Evolutionary conservation across 1,140 invertebrate genomes (phyloP), one percentile per base, ranked within the genome.

Genomic region (Dendrolimus kikuchii): DNA sequence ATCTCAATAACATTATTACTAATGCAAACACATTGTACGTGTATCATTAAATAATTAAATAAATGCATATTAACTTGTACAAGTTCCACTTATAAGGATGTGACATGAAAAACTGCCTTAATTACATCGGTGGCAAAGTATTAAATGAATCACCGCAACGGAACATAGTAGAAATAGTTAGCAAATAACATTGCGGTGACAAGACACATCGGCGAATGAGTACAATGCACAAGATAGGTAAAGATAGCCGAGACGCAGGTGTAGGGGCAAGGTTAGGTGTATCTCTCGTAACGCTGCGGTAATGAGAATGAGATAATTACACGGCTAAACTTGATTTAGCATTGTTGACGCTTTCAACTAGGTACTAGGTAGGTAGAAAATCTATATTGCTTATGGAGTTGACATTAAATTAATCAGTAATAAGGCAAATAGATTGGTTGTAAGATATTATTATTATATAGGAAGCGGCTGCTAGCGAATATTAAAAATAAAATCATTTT

Each of bases 251-350:
- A 47, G 40, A 50, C 10, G 55, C 58, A 63, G 55, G 62, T 64
- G 58, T 64, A 42, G 53, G 40, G 51, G 40, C 62, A 64, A 64
- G 62, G 62, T 64, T 64, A 64, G 44, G 59, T 39, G 55, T 62
- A 62, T 55, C 52, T 55, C 49, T 57, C 40, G 51, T 59, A 59
- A 53, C 47, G 52, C 40, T 44, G 23, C 54, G 57, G 57, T 60
- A 44, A 55, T 51, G 54, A 58, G 55, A 57, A 56, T 53, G 59
- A 60, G 58, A 60, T 57, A 64, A 64, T 64, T 64, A 60, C 52
- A 63, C 46, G 49, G 44, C 43, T 52, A 49, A 57, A 60, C 62
- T 49, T 60, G 57, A 64, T 64, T 60, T 60, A 40, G 49, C 52
- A 64, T 60, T 57, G 53, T 60, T 60, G 23, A 53, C 45, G 54